Evolutionary conservation across 2,888 invertebrate species (phyloP), one percentile per base, ranked within the genome.

Genomic region (Drosophila basisetae): DNA sequence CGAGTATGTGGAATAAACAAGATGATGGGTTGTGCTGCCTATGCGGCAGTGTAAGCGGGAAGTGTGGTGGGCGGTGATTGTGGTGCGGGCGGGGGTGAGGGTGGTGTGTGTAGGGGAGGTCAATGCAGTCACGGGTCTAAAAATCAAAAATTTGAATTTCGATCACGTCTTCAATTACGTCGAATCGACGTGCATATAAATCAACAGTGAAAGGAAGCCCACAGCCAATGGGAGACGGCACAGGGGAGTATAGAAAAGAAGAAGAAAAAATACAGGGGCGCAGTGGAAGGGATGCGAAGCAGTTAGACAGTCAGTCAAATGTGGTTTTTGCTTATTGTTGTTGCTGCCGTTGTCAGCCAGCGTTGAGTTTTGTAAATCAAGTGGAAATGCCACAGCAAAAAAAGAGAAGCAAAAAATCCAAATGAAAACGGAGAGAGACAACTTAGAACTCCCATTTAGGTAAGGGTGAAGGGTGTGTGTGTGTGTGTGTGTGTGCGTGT

Each of bases 111-210:
- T 13, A 31, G 31, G 18, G 31, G 10, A 49, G 54, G 84, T 67
- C 71, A 84, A 71, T 89, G 72, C 85, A 84, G 84, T 86, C 83
- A 81, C 78, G 74, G 70, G 55, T 73, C 73, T 80, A 89, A 84
- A 89, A 87, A 90, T 90, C 80, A 90, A 87, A 90, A 89, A 87
- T 87, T 87, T 87, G 91, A 90, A 87, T 87, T 87, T 87, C 87
- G 87, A 87, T 87, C 87, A 87, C 87, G 87, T 87, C 87, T 90
- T 87, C 87, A 87, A 87, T 87, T 87, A 87, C 91, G 89, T 87
- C 80, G 89, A 86, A 87, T 87, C 91, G 87, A 80, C 87, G 87
- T 87, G 91, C 91, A 87, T 87, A 87, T 87, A 87, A 87, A 87
- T 87, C 87, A 87, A 87, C 89, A 80, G 80, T 73, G 78, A 73